Conservation (phyloP, 2,888 invertebrate genomes). For the Corythucha ciliata region DNA sequence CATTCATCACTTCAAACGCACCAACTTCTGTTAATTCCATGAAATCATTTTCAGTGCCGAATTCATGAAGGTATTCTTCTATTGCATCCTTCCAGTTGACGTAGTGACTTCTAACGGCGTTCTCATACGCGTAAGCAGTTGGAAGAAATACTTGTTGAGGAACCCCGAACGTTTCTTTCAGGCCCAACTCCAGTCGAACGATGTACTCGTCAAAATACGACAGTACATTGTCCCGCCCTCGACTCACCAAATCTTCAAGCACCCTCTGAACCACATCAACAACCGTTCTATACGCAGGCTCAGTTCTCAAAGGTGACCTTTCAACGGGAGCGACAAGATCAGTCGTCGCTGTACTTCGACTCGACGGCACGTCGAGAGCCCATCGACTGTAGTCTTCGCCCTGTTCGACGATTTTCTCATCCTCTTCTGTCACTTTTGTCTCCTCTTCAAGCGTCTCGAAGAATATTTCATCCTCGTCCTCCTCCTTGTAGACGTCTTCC, state of each 20-base stretch:
- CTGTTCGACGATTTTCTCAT: too few species aligned
- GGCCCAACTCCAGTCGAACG: constrained; percentile 1
- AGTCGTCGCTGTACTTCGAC: too few species aligned
- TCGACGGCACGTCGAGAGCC: too few species aligned
- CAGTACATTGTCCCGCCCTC: constrained; percentile 12
- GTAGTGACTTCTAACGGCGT: constrained; percentile 15
- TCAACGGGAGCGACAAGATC: too few species aligned
- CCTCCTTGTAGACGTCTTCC: too few species aligned
- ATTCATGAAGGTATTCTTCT: constrained; percentile 20
- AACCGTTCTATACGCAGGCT: constrained; percentile 11
- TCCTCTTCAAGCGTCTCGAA: too few species aligned
- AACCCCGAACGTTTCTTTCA: constrained; percentile 14
- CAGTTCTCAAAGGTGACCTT: constrained; percentile 4
- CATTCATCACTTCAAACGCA: too few species aligned
- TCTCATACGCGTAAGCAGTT: constrained; percentile 8
- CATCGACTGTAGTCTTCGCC: too few species aligned
- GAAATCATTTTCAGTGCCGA: background rate
- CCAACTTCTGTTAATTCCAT: constrained; percentile 12
- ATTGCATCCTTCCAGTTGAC: constrained; percentile 14
- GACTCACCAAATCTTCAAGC: constrained; percentile 13
- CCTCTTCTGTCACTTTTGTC: too few species aligned
- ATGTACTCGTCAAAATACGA: constrained; percentile 17
- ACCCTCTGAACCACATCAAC: constrained; percentile 13
- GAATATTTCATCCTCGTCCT: too few species aligned
- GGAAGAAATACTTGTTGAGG: constrained; percentile 17